phyloP scores from a whole-genome alignment of 2,797 vertebrate species.

The Pogonophryne albipinna region DNA sequence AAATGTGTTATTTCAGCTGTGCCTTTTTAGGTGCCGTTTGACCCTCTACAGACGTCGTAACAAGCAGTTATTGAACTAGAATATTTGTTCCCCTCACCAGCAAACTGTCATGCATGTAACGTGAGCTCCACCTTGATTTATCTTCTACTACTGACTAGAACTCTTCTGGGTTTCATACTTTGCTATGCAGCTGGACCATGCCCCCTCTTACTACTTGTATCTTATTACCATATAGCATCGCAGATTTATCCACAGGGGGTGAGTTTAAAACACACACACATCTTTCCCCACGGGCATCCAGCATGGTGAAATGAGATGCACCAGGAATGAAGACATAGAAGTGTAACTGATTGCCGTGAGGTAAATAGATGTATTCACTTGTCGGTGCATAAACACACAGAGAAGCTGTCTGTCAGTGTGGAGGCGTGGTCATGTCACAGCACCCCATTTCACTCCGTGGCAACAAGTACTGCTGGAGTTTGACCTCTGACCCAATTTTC shows the following conservation, averaged over 20 bases:
- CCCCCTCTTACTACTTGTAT: constrained; percentile 24
- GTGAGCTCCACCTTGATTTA: constrained; percentile 46
- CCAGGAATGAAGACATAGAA: constrained; percentile 15
- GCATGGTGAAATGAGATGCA: constrained; percentile 22
- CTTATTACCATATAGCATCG: constrained; percentile 49
- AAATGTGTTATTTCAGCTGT: constrained; percentile 18
- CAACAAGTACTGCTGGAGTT: constrained; percentile 31
- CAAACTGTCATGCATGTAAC: constrained; percentile 36
- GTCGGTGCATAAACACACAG: not conserved
- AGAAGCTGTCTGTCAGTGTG: constrained; percentile 15
- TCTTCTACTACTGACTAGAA: constrained; percentile 18
- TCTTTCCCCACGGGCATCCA: not conserved
- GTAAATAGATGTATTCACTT: constrained; percentile 20
- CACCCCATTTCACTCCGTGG: constrained; percentile 37
- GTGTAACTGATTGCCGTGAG: constrained; percentile 24
- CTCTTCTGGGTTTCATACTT: constrained; percentile 45
- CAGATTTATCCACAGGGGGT: constrained; percentile 43
- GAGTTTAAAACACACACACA: constrained; percentile 33
- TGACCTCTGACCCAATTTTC: constrained; percentile 70
- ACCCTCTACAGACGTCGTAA: not conserved
- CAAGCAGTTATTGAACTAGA: constrained; percentile 10
- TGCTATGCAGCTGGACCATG: constrained; percentile 45
- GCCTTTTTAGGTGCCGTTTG: constrained; percentile 1
- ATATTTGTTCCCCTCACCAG: constrained; percentile 5
- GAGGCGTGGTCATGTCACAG: constrained; percentile 16